Percentiles rank a stretch among this genome's conserved stretches.
phyloP scores from a whole-genome alignment of 23 tunicate species.

The Trididemnum clinides region DNA sequence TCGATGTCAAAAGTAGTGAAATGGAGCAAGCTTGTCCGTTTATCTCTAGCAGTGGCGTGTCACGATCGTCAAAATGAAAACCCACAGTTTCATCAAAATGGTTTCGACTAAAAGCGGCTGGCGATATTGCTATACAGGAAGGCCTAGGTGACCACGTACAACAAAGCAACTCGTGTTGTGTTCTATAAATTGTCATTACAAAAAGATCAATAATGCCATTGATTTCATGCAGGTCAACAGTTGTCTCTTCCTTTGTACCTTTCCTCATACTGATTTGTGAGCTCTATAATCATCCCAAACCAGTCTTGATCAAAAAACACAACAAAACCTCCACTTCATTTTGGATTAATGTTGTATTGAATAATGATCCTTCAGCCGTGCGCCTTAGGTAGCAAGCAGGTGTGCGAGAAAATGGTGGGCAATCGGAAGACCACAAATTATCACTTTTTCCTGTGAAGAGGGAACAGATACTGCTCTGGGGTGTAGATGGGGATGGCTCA shows the following conservation, averaged over 20 bases:
- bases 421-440: slow-evolving; percentile 1
- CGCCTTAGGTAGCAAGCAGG: slow-evolving; percentile 11
- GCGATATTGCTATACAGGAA: neutral
- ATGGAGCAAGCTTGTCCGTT: neutral
- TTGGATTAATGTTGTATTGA: slow-evolving; percentile 2
- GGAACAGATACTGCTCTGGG: neutral
- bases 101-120: neutral
- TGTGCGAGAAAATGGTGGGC: slow-evolving; percentile 2
- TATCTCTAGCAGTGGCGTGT: neutral
- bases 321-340: slow-evolving; percentile 15
- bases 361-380: slow-evolving; percentile 13
- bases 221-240: neutral
- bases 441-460: slow-evolving; percentile 12
- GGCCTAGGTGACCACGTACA: neutral
- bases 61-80: neutral
- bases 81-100: neutral
- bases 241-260: neutral
- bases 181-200: neutral
- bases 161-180: neutral
- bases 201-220: neutral
- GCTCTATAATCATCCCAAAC: slow-evolving; percentile 5
- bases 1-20: neutral
- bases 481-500: neutral
- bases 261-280: neutral
- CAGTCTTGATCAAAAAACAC: slow-evolving; percentile 17